A percentile compares a stretch with the other conserved stretches of the same genome.
These are phyloP conservation scores for Drosophila tropicalis DNA, from an alignment of 1,140 invertebrate species.

Conservation along the genomic window DNA sequence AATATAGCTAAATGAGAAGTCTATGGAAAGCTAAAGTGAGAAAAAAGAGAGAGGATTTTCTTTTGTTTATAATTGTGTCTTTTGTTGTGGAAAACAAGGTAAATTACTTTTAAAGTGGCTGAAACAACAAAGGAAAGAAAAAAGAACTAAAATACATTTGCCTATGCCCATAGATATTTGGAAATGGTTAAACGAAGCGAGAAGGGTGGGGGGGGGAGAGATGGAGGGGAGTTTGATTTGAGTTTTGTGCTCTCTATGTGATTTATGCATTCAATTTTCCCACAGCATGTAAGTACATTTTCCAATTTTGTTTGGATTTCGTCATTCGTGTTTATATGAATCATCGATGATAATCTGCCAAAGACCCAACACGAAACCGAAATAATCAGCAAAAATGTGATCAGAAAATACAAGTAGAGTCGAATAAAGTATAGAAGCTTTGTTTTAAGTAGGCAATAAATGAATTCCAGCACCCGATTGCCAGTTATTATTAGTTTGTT, in stretches of 20 bases:
- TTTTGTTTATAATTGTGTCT: slow-evolving; percentile 46
- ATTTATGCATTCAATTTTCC: slow-evolving; percentile 1
- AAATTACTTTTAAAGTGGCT: slow-evolving; percentile 69
- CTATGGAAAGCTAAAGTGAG: slow-evolving; percentile 29
- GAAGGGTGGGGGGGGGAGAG: too few relatives aligned
- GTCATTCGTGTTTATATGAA: too few relatives aligned
- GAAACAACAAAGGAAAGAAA: slow-evolving; percentile 23
- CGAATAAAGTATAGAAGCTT: neutral
- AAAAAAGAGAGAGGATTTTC: slow-evolving; percentile 17
- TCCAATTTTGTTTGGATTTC: too few relatives aligned
- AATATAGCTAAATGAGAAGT: slow-evolving; percentile 56
- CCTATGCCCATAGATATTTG: slow-evolving; percentile 10
- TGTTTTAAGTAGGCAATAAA: neutral
- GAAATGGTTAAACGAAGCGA: slow-evolving; percentile 20
- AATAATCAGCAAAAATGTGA: too few relatives aligned
- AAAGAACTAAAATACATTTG: slow-evolving; percentile 18
- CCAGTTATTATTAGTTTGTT: neutral
- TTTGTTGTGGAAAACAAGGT: slow-evolving; percentile 53
- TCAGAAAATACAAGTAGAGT: too few relatives aligned
- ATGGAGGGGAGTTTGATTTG: neutral
- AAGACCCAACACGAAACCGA: too few relatives aligned
- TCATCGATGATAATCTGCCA: too few relatives aligned
- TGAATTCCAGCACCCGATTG: neutral
- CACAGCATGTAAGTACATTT: too few relatives aligned
- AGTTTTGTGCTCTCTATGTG: neutral